These are phyloP conservation scores for Zaprionus tsacasi DNA, from an alignment of 1,140 invertebrate genomes.

Conservation along the genomic window DNA sequence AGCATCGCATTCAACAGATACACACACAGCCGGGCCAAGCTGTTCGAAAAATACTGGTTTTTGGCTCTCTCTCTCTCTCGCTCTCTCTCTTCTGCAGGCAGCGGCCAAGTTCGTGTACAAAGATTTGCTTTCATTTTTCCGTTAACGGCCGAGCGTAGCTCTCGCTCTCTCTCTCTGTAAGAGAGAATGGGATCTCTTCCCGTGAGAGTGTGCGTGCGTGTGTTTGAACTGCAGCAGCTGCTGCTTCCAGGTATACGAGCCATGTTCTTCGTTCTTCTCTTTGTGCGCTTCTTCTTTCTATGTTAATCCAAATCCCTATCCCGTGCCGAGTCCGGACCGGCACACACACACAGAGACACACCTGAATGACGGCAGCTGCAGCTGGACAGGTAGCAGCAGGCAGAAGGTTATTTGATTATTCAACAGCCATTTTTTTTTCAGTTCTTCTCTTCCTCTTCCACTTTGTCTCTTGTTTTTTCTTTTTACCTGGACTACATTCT, in stretches of 20 bases:
- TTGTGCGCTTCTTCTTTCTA: slow-evolving; percentile 33
- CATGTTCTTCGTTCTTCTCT: slow-evolving; percentile 38
- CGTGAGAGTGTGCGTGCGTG: slow-evolving; percentile 35
- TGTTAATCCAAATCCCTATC: slow-evolving; percentile 63
- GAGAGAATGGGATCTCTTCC: slow-evolving; percentile 19
- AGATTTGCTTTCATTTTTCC: slow-evolving; percentile 82
- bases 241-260: slow-evolving; percentile 56
- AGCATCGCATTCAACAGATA: slow-evolving; percentile 55
- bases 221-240: slow-evolving; percentile 35
- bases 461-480: not conserved
- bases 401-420: slow-evolving; percentile 81
- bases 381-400: slow-evolving; percentile 78
- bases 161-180: slow-evolving; percentile 10
- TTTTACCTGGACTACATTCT: slow-evolving; percentile 51
- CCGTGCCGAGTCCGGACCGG: slow-evolving; percentile 24
- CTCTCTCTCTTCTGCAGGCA: slow-evolving; percentile 30
- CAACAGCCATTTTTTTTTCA: slow-evolving; percentile 63
- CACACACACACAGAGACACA: too few relatives aligned
- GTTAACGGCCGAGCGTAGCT: slow-evolving; percentile 55
- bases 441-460: slow-evolving; percentile 53
- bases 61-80: not conserved
- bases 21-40: slow-evolving; percentile 60
- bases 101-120: slow-evolving; percentile 67
- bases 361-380: slow-evolving; percentile 69
- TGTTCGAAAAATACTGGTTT: slow-evolving; percentile 77